Percentiles rank a stretch among this genome's conserved stretches.
Conservation (phyloP, 2,888 invertebrate genomes). For the Plebejus anna region DNA sequence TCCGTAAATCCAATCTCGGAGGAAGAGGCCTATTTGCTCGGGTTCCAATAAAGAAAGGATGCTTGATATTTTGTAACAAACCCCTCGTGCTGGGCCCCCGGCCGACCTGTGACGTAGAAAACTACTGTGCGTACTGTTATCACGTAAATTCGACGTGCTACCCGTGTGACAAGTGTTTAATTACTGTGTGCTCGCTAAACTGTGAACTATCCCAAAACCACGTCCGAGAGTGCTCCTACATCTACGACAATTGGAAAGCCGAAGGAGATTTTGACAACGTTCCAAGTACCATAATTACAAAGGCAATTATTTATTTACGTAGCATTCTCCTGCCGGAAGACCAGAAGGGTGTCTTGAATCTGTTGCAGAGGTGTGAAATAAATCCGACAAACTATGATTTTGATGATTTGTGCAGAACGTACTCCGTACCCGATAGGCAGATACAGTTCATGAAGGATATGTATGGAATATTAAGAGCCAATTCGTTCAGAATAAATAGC, state of each 20-base stretch:
- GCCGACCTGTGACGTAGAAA: conserved; percentile 67
- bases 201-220: conserved; percentile 81
- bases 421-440: conserved; percentile 70
- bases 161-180: conserved; percentile 81
- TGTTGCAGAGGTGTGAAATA: conserved; percentile 62
- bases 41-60: conserved; percentile 80
- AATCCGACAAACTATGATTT: conserved; percentile 69
- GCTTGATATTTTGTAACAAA: conserved; percentile 83
- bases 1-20: conserved; percentile 79
- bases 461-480: conserved; percentile 81
- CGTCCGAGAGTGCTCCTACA: conserved; percentile 80
- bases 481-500: conserved; percentile 81
- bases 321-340: conserved; percentile 54
- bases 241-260: conserved; percentile 71
- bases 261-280: conserved; percentile 43
- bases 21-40: conserved; percentile 86
- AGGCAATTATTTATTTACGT: conserved; percentile 54
- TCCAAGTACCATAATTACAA: conserved; percentile 43
- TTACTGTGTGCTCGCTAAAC: conserved; percentile 81
- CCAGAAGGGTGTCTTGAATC: conserved; percentile 63
- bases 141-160: conserved; percentile 55
- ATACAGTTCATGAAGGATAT: conserved; percentile 72
- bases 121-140: conserved; percentile 83
- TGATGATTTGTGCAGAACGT: conserved; percentile 62
- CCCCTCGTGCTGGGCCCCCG: conserved; percentile 85